Percentiles rank a stretch among this genome's conserved stretches.
Evolutionary conservation across 2,888 invertebrate species (phyloP).

Genomic region (Onthophagus sagittarius): DNA sequence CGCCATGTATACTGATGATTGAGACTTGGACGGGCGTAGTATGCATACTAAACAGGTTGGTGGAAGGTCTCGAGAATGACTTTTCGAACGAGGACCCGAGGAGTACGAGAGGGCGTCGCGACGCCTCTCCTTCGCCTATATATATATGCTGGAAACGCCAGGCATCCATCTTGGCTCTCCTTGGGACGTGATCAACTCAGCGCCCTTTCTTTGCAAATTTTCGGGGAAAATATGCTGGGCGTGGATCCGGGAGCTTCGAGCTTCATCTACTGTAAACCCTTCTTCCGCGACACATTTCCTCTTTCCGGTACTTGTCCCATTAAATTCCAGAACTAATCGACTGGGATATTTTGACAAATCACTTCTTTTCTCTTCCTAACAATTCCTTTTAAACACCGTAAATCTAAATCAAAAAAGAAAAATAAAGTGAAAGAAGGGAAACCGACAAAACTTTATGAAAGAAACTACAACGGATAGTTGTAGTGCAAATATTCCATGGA

Average conservation of each 20-base stretch:
- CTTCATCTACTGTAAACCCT: background rate
- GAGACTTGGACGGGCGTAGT: slow-evolving; percentile 35
- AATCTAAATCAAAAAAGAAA: too few relatives aligned
- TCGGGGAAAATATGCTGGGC: background rate
- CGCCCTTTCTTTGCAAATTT: background rate
- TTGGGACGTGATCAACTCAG: background rate
- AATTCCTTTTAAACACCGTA: too few relatives aligned
- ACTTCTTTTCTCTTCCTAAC: background rate
- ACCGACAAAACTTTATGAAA: too few relatives aligned
- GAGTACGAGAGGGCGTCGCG: background rate
- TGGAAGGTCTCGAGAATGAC: slow-evolving; percentile 27
- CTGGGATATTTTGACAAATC: background rate
- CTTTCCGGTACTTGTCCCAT: background rate
- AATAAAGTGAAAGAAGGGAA: too few relatives aligned
- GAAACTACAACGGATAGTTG: too few relatives aligned
- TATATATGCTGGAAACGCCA: background rate
- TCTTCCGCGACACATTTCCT: background rate
- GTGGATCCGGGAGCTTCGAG: background rate
- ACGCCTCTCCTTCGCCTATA: background rate
- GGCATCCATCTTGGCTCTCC: background rate
- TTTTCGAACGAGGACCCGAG: slow-evolving; percentile 27
- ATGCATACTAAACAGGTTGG: slow-evolving; percentile 37
- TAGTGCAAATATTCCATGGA: too few relatives aligned
- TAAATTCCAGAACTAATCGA: background rate
- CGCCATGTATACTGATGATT: slow-evolving; percentile 44